Percentiles rank a stretch among this genome's conserved stretches.
Conservation (phyloP, 2,888 invertebrate genomes). For the Bursaphelenchus okinawaensis region DNA sequence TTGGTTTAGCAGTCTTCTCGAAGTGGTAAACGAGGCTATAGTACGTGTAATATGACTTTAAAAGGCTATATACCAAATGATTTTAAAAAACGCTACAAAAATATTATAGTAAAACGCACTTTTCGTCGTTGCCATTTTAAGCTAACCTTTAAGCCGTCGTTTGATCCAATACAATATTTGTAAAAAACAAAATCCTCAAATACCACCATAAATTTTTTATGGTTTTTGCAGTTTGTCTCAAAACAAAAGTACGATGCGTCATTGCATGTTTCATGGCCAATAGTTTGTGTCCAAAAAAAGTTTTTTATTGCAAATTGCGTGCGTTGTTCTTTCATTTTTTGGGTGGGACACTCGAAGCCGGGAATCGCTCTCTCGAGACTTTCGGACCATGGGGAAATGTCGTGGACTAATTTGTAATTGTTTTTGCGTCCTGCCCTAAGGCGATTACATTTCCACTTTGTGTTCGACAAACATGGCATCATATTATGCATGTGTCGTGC, state of each 20-base stretch:
- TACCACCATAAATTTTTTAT: too few species aligned
- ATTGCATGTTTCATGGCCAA: neutral
- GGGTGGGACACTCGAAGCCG: neutral
- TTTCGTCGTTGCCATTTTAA: too few species aligned
- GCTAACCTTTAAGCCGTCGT: too few species aligned
- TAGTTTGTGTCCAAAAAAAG: neutral
- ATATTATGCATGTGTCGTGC: too few species aligned
- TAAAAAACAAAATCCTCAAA: too few species aligned
- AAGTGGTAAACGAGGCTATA: too few species aligned
- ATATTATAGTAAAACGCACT: too few species aligned
- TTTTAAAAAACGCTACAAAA: too few species aligned
- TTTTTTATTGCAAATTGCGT: neutral
- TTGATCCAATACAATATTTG: too few species aligned
- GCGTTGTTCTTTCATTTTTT: neutral
- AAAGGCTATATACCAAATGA: too few species aligned
- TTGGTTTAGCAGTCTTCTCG: too few species aligned
- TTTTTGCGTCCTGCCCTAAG: neutral
- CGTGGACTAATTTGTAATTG: neutral
- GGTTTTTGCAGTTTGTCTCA: neutral
- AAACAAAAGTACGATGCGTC: neutral
- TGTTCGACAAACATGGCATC: neutral
- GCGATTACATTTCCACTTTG: neutral
- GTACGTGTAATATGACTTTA: too few species aligned
- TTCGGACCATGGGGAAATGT: neutral
- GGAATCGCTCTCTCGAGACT: neutral